These are phyloP conservation scores for Macquaria australasica DNA, from an alignment of 2,113 vertebrate genomes.

Conservation along the genomic window DNA sequence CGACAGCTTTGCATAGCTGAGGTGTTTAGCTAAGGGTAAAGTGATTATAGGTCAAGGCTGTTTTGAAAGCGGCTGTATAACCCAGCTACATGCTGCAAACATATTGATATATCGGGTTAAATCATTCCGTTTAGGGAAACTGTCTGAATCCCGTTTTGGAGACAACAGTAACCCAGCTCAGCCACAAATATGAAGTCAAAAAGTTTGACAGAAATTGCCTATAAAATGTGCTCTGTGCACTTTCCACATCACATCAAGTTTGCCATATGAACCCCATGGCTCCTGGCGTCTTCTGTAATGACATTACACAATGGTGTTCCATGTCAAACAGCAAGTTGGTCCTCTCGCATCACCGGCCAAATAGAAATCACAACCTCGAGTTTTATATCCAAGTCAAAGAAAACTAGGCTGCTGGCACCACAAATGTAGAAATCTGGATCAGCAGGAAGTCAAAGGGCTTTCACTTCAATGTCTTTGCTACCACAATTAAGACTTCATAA, in stretches of 20 bases:
- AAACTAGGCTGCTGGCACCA: conserved; percentile 58
- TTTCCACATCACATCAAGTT: conserved; percentile 66
- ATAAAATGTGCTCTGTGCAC: conserved; percentile 58
- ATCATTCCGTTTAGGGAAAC: conserved; percentile 42
- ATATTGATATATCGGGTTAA: conserved; percentile 37
- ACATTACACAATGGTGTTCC: conserved; percentile 73
- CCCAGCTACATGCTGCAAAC: conserved; percentile 28
- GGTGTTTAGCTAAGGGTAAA: conserved; percentile 14
- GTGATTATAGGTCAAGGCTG: not conserved
- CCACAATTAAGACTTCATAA: conserved; percentile 62
- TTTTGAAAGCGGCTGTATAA: conserved; percentile 22
- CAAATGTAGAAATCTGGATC: conserved; percentile 53
- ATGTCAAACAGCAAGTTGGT: conserved; percentile 62
- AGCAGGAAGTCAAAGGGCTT: conserved; percentile 62
- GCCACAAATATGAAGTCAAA: conserved; percentile 63
- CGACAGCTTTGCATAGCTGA: not conserved
- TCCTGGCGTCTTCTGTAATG: conserved; percentile 62
- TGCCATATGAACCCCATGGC: conserved; percentile 71
- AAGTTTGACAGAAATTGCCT: conserved; percentile 52
- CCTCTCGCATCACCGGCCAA: conserved; percentile 61
- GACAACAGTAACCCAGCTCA: conserved; percentile 31
- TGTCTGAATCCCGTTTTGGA: conserved; percentile 38
- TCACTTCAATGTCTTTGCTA: conserved; percentile 50
- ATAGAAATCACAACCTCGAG: conserved; percentile 56
- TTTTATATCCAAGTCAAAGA: conserved; percentile 64